Percentiles rank a stretch among this genome's conserved stretches.
phyloP scores from a whole-genome alignment of 2,888 invertebrate species.

The Pardosa pseudoannulata region DNA sequence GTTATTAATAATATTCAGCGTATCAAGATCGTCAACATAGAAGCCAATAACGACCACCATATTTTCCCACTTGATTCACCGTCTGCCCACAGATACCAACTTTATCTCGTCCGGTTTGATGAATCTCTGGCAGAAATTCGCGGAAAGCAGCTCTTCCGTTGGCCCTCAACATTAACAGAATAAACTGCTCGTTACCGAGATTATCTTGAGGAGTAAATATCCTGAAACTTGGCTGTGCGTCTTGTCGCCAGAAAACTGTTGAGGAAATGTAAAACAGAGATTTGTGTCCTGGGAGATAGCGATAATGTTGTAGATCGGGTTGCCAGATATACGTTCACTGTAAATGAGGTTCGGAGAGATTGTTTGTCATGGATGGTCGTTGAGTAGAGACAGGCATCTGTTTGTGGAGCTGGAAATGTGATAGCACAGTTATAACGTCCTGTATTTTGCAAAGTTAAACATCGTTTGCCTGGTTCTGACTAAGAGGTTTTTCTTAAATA shows the following conservation, averaged over 20 bases:
- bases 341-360: neutral
- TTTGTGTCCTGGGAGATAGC: constrained; percentile 37
- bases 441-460: too few relatives aligned
- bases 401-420: neutral
- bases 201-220: constrained; percentile 43
- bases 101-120: neutral
- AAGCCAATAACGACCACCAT: constrained; percentile 11
- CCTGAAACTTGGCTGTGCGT: constrained; percentile 23
- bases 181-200: constrained; percentile 39
- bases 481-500: too few relatives aligned
- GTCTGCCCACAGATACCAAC: neutral
- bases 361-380: neutral
- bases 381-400: neutral
- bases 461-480: too few relatives aligned
- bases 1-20: neutral
- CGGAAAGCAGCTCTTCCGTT: neutral
- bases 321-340: neutral
- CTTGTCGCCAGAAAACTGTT: constrained; percentile 37
- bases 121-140: neutral
- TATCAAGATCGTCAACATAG: neutral
- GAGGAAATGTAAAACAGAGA: constrained; percentile 47
- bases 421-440: neutral
- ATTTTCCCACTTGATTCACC: neutral
- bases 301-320: neutral
- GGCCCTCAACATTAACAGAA: constrained; percentile 34